These are phyloP conservation scores for Gymnocephalus cernua DNA, from an alignment of 2,113 vertebrate species.

Conservation along the genomic window DNA sequence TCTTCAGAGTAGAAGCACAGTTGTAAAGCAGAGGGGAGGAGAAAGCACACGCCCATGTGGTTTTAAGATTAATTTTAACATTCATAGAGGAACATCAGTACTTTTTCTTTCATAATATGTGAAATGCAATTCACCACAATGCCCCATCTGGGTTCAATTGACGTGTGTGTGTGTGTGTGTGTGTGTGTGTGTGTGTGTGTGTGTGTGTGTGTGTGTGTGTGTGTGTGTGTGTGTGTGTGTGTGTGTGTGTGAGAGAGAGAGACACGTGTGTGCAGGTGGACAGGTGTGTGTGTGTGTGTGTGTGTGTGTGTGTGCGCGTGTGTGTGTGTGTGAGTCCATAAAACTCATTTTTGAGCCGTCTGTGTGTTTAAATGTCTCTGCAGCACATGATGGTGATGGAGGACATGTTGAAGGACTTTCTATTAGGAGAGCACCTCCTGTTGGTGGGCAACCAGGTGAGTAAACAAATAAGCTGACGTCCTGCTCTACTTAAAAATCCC, in stretches of 20 bases:
- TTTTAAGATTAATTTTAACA: background rate
- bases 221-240: background rate
- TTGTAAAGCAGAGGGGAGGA: background rate
- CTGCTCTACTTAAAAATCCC: background rate
- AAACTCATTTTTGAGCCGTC: background rate
- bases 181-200: background rate
- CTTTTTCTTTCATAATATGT: background rate
- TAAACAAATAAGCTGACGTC: background rate
- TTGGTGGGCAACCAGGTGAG: conserved; percentile 98
- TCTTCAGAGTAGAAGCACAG: conserved; percentile 30
- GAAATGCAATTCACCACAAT: background rate
- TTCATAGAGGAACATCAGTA: background rate
- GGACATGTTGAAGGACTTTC: conserved; percentile 97
- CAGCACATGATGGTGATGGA: conserved; percentile 98
- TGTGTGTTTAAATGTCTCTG: conserved; percentile 52
- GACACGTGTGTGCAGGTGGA: too few relatives aligned
- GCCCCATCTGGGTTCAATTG: background rate
- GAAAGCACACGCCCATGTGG: background rate
- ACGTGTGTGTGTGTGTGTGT: background rate
- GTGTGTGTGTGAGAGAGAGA: background rate
- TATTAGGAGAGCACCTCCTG: conserved; percentile 95
- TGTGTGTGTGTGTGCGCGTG: too few relatives aligned
- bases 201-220: background rate
- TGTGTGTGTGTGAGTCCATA: background rate
- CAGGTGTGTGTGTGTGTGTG: too few relatives aligned